A percentile compares a stretch with the other conserved stretches of the same genome.
phyloP scores from a whole-genome alignment of 2,797 vertebrate genomes.

The Amazona ochrocephala region DNA sequence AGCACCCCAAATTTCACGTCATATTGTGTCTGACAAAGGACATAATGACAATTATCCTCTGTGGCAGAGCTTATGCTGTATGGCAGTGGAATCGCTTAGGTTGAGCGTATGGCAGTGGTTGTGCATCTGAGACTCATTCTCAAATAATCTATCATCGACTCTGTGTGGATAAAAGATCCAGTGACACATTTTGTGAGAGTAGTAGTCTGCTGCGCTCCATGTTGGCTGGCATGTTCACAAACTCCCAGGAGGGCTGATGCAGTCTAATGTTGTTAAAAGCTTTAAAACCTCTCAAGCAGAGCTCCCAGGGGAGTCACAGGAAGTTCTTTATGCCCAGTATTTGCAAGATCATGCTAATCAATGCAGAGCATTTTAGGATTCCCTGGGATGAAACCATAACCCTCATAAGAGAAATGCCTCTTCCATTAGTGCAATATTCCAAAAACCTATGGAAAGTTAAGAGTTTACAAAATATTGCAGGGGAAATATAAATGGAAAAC shows the following conservation, averaged over 20 bases:
- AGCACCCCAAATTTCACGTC: background rate
- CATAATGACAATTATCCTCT: background rate
- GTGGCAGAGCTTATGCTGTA: accelerated
- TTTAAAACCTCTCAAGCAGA: background rate
- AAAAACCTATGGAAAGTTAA: background rate
- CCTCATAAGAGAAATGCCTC: background rate
- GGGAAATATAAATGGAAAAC: background rate
- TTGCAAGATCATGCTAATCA: background rate
- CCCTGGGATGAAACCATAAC: background rate
- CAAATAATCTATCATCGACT: background rate
- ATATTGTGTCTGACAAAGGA: background rate
- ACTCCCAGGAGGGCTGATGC: background rate
- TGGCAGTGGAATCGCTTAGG: accelerated
- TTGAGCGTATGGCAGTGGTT: accelerated
- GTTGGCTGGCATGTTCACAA: background rate
- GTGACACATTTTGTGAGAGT: background rate
- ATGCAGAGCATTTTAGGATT: background rate
- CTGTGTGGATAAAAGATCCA: background rate
- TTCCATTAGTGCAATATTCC: background rate
- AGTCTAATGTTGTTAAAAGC: background rate
- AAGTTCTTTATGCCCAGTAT: background rate
- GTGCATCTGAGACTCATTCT: background rate
- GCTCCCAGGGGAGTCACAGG: background rate
- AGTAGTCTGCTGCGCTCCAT: background rate
- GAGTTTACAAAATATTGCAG: background rate